Evolutionary conservation across 2,888 invertebrate species (phyloP).

Genomic region (Eueremaeus valkanovi): DNA sequence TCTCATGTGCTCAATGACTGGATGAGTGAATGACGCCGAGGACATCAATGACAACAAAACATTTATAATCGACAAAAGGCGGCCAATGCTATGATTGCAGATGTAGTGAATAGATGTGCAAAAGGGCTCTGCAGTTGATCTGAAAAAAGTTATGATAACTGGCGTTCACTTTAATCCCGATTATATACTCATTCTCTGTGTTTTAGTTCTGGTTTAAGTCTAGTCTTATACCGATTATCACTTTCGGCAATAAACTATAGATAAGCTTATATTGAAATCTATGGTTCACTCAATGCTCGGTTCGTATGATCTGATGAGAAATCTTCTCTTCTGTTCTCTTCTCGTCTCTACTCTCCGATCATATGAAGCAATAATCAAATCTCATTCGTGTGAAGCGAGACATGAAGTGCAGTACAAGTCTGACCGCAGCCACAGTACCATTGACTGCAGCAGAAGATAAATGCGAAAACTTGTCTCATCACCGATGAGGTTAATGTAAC

Average conservation of each 20-base stretch:
- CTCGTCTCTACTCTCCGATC: too few relatives aligned
- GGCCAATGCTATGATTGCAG: background rate
- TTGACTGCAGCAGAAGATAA: slow-evolving; percentile 10
- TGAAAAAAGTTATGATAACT: background rate
- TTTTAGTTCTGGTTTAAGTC: too few relatives aligned
- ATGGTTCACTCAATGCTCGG: background rate
- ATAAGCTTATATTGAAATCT: slow-evolving; percentile 14
- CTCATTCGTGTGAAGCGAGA: slow-evolving; percentile 31
- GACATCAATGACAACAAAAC: too few relatives aligned
- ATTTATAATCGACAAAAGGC: background rate
- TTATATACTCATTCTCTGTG: too few relatives aligned
- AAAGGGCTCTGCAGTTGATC: too few relatives aligned
- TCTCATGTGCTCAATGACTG: too few relatives aligned
- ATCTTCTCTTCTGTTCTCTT: too few relatives aligned
- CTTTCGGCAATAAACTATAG: background rate
- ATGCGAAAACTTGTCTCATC: slow-evolving; percentile 31
- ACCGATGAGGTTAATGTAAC: slow-evolving; percentile 33
- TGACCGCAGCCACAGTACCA: slow-evolving; percentile 5
- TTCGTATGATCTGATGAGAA: slow-evolving; percentile 22
- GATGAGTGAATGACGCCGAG: too few relatives aligned
- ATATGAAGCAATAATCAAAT: slow-evolving; percentile 25
- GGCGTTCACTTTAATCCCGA: background rate
- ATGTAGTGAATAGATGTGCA: too few relatives aligned
- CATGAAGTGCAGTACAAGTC: slow-evolving; percentile 30
- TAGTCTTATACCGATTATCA: background rate